Evolutionary conservation across 1,140 invertebrate species (phyloP), one percentile per base, ranked within the genome.

Genomic region (Drosophila varians): DNA sequence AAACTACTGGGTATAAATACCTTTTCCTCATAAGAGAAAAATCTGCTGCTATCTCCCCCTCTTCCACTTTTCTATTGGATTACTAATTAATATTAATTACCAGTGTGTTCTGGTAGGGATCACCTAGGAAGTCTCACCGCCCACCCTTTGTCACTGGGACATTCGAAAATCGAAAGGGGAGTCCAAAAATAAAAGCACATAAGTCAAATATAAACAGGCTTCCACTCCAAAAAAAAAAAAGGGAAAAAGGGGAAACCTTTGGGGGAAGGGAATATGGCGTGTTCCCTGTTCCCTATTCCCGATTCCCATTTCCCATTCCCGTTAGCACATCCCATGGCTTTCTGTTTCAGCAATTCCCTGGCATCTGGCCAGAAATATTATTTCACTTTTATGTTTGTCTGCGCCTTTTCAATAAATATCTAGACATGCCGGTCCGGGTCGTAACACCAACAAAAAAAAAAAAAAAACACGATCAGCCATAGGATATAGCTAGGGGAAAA

Each of bases 301-400:
- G 0, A 31, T 40, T 18, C 47, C 12, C 18, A 12, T 28, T 36
- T 12, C 46, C 56, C 52, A 6, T 19, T 31, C 19, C 19, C 47
- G 19, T 11, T 49, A 28, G 31, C 53, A 52, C 36, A 14, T 43
- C 23, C 23, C 31, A 55, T 54, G 53, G 60, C 60, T 83, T 79
- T 84, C 60, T 71, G 79, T 78, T 84, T 83, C 71, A 66, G 76
- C 53, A 60, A 56, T 79, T 54, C 51, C 18, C 48, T 86, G 82
- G 82, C 82, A 87, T 48, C 72, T 61, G 83, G 82, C 82, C 82
- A 86, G 82, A 87, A 86, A 87, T 87, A 84, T 89, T 84, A 88
- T 83, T 88, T 87, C 86, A 87, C 76, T 86, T 89, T 89, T 78
- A 87, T 86, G 80, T 84, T 84, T 87, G 77, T 87, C 83, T 89